Conservation (phyloP, 2,113 vertebrate species). For the Channa argus region DNA sequence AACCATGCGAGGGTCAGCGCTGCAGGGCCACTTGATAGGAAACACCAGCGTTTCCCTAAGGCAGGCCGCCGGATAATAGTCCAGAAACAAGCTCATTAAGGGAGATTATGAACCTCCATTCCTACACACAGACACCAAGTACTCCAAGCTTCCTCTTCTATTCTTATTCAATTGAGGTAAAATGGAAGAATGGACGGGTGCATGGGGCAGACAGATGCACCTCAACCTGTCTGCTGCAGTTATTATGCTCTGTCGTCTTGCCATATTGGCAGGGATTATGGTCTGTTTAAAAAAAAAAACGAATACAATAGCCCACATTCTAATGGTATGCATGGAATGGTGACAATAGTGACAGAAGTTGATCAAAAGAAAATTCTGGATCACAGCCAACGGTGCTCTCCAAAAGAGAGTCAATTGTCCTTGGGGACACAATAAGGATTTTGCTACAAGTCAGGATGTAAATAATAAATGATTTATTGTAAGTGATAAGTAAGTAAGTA, state of each 20-base stretch:
- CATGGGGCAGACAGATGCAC: conserved; percentile 78
- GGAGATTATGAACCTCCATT: conserved; percentile 81
- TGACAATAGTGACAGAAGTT: conserved; percentile 61
- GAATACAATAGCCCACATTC: conserved; percentile 53
- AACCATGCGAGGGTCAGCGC: conserved; percentile 79
- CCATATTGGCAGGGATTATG: conserved; percentile 75
- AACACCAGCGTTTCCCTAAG: conserved; percentile 76
- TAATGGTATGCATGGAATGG: conserved; percentile 72
- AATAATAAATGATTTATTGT: conserved; percentile 22
- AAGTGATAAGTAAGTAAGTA: not conserved
- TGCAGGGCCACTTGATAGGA: conserved; percentile 81
- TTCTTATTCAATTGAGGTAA: conserved; percentile 79
- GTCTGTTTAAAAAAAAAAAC: conserved; percentile 19
- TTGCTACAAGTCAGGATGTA: conserved; percentile 53
- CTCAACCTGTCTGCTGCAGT: conserved; percentile 71
- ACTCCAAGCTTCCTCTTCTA: conserved; percentile 75
- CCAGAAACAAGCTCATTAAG: conserved; percentile 86
- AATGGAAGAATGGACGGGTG: conserved; percentile 75
- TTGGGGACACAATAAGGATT: conserved; percentile 31
- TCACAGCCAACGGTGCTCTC: conserved; percentile 35
- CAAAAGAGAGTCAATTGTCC: conserved; percentile 44
- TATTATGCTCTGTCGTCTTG: conserved; percentile 66
- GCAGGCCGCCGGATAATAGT: conserved; percentile 76
- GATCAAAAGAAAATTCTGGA: conserved; percentile 70
- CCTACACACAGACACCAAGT: conserved; percentile 77